Evolutionary conservation across 2,888 invertebrate species (phyloP).

Genomic region (Ennomos erosarius): DNA sequence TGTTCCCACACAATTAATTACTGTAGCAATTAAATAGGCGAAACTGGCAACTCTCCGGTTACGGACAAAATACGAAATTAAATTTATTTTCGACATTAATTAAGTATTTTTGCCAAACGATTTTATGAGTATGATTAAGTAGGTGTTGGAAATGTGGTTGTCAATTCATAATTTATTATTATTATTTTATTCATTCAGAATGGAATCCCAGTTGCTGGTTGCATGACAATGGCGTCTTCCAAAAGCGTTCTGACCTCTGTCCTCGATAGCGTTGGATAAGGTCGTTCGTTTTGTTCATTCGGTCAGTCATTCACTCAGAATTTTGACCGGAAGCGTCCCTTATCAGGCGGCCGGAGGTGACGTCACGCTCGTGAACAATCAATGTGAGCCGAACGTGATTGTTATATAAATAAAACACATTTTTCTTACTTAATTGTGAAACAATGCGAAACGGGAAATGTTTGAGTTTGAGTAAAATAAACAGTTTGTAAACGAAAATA

Average conservation of each 20-base stretch:
- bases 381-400: slow-evolving; percentile 76
- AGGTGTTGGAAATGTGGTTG: slow-evolving; percentile 34
- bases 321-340: slow-evolving; percentile 78
- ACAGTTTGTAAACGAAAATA: slow-evolving; percentile 35
- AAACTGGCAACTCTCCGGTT: slow-evolving; percentile 25
- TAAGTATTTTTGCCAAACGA: slow-evolving; percentile 19
- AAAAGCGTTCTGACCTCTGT: slow-evolving; percentile 18
- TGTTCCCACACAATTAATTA: slow-evolving; percentile 24
- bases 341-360: slow-evolving; percentile 80
- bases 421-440: slow-evolving; percentile 66
- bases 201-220: slow-evolving; percentile 9
- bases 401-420: slow-evolving; percentile 75
- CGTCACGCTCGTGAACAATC: slow-evolving; percentile 71
- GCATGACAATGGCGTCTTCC: slow-evolving; percentile 13
- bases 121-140: slow-evolving; percentile 23
- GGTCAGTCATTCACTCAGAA: slow-evolving; percentile 64
- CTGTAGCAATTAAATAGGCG: slow-evolving; percentile 12
- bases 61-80: slow-evolving; percentile 25
- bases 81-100: slow-evolving; percentile 30
- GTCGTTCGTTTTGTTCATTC: slow-evolving; percentile 58
- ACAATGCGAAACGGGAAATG: slow-evolving; percentile 72
- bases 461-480: slow-evolving; percentile 53
- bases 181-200: slow-evolving; percentile 19
- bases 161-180: slow-evolving; percentile 43
- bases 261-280: slow-evolving; percentile 47